Conservation (phyloP, 1,140 invertebrate genomes). For the Andrena cerasifolii region DNA sequence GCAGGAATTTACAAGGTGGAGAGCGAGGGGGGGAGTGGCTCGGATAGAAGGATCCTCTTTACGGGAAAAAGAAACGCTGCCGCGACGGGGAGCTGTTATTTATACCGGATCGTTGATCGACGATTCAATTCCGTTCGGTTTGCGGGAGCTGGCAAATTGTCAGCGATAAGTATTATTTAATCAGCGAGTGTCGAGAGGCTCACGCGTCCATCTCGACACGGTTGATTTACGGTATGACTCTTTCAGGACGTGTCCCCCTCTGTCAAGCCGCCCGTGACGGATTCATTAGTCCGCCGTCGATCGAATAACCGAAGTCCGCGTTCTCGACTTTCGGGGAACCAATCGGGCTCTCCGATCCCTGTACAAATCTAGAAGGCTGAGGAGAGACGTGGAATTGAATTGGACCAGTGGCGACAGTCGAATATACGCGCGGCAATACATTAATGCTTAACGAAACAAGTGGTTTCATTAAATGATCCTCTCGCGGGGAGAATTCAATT, state of each 20-base stretch:
- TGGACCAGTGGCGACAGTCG: neutral
- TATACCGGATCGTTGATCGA: conserved; percentile 11
- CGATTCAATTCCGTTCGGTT: neutral
- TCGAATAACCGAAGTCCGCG: neutral
- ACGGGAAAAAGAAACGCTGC: neutral
- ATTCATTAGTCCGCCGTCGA: conserved; percentile 11
- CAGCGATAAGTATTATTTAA: conserved; percentile 22
- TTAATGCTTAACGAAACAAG: neutral
- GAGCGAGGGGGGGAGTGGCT: neutral
- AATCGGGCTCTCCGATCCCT: neutral
- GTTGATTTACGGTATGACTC: neutral
- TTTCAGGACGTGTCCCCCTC: neutral
- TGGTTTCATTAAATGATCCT: no score
- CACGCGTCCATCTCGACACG: neutral
- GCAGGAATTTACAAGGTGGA: conserved; percentile 18
- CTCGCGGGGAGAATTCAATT: no score
- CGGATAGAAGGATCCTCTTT: neutral
- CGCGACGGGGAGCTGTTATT: neutral
- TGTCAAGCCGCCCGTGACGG: neutral
- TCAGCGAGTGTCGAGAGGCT: neutral
- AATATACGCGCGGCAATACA: neutral
- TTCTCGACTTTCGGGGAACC: neutral
- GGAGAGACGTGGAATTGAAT: neutral
- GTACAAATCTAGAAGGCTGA: neutral
- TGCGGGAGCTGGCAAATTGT: neutral